Base-by-base conservation (phyloP, 2,888 invertebrate species). In the Ichneumon xanthorius region DNA sequence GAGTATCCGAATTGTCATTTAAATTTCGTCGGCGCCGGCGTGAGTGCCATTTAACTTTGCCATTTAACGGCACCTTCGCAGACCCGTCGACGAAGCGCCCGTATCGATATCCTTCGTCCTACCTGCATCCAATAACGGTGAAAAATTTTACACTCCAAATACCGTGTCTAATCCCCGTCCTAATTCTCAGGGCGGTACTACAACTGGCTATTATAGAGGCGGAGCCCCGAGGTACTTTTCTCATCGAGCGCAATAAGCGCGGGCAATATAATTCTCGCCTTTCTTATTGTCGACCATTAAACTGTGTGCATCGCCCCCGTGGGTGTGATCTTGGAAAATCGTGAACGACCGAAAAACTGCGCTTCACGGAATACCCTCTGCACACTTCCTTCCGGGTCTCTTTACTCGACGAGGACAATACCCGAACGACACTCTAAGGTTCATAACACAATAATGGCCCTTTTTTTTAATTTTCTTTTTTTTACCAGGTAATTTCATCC, bases 341-440 rank as follows among this genome's bases (percentile, higher is more conserved):
- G 45, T 40, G 22, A 37, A 77, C 37, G 76, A 61, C 61, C 58
- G 19, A 22, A 48, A 78, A 73, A 73, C 68, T 61, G 3, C 33
- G 30, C n/a, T 63, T 70, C 53, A 50, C 53, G 7, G 48, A 58
- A 19, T 63, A 63, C 14, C 16, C 63, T 22, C 30, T 68, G 48
- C 61, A 65, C 4, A 48, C 63, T 50, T 50, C 58, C 48, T 61
- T 67, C n/a, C 26, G 33, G 9, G n/a, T 77, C 45, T 80, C 53
- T 37, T 71, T 70, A 26, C 14, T 37, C 22, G 11, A 53, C 26
- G 70, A 55, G 58, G 70, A 75, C 70, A 82, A 79, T 73, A 75
- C 45, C 48, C 65, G 40, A 75, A 76, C 65, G 85, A 85, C 75
- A 71, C 80, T 71, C 75, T 55, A 22, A 55, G 68, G 75, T 65